Evolutionary conservation across 2,113 vertebrate genomes (phyloP).

Genomic region (Cyphomyrus discorhynchus): DNA sequence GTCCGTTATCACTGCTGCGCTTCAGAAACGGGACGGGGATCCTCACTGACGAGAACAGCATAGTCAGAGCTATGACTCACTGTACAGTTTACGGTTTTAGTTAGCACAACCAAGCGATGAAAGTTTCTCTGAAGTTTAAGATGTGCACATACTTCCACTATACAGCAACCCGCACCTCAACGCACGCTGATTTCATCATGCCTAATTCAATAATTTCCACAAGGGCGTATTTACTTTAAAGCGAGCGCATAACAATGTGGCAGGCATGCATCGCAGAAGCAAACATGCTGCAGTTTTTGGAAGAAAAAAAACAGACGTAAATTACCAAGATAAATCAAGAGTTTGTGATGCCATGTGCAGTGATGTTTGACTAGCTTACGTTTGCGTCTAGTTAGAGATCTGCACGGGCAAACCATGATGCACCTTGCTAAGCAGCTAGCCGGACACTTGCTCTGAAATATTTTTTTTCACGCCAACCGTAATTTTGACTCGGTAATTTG

Average conservation of each 20-base stretch:
- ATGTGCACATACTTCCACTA: not conserved
- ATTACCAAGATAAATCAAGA: not conserved
- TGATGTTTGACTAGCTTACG: not conserved
- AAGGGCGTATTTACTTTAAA: not conserved
- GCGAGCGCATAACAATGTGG: not conserved
- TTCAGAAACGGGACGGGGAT: not conserved
- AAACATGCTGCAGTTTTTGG: not conserved
- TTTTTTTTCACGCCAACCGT: not conserved
- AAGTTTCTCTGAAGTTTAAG: not conserved
- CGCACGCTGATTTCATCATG: not conserved
- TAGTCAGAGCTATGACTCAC: not conserved
- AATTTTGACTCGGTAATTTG: not conserved
- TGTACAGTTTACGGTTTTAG: not conserved
- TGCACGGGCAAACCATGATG: not conserved
- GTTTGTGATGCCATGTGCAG: not conserved
- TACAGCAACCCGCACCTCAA: not conserved
- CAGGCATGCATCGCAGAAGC: not conserved
- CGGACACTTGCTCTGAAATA: not conserved
- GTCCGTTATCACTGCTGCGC: not conserved
- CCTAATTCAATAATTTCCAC: not conserved
- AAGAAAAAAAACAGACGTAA: not conserved
- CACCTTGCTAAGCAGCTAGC: conserved; percentile 6
- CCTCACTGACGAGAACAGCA: not conserved
- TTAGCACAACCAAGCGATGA: not conserved
- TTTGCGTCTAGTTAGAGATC: not conserved